Evolutionary conservation across 2,888 invertebrate genomes (phyloP).

Genomic region (Punctoribates punctum): DNA sequence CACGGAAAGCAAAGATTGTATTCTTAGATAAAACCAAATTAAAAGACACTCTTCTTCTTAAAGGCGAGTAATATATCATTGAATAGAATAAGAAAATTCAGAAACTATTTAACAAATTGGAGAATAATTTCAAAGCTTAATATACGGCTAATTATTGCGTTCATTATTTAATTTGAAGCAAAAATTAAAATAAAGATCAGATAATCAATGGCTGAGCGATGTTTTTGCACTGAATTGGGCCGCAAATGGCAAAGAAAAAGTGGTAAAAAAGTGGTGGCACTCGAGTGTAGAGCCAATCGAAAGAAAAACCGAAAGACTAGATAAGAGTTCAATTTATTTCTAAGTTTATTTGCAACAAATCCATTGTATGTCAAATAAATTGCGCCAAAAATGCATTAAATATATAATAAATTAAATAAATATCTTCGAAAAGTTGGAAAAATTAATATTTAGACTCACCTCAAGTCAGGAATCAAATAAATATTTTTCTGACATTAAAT

Average conservation of each 20-base stretch:
- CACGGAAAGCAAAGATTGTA: neutral
- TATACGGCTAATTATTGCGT: neutral
- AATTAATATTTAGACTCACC: constrained; percentile 1
- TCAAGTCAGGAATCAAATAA: neutral
- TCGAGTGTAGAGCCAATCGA: too few species aligned
- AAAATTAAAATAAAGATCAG: neutral
- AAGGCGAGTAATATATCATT: neutral
- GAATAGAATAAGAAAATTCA: neutral
- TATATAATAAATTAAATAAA: too few species aligned
- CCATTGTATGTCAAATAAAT: neutral
- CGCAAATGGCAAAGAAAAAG: too few species aligned
- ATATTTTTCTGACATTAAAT: neutral
- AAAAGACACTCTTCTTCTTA: neutral
- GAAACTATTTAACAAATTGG: constrained; percentile 4
- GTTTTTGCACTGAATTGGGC: too few species aligned
- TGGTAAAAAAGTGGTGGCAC: too few species aligned
- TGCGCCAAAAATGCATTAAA: neutral
- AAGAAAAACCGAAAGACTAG: too few species aligned
- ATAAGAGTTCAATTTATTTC: neutral
- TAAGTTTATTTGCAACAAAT: neutral
- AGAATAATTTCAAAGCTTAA: neutral
- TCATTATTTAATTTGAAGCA: neutral
- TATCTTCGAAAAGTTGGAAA: neutral
- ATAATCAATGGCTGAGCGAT: neutral
- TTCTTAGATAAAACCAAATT: neutral